Evolutionary conservation across 2,888 invertebrate species (phyloP), one percentile per base, ranked within the genome.

Genomic region (Ephialtes manifestator): DNA sequence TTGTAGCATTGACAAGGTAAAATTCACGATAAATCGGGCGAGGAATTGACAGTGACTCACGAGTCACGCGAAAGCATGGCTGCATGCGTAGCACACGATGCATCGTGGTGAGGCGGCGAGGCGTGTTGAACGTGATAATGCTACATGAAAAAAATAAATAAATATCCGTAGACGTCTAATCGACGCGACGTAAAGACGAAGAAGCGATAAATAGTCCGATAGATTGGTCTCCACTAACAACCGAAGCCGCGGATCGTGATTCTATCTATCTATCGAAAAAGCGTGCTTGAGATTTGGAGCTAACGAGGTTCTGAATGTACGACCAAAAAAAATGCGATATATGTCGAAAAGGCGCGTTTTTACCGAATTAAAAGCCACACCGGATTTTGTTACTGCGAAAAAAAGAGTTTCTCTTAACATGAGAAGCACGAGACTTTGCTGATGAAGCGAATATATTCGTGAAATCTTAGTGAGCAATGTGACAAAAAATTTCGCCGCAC

Each of bases 401-500:
- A 53, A 55, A 20, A 1, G 20, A 2, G 10, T 20, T 20, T 20
- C 2, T 7, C 1, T 8, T 10, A 5, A 28, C 7, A 24, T 24
- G 20, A 20, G 24, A 24, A 24, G 11, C 24, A 15, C 28, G 24
- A 28, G 13, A 1, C 28, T 1, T 4, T 4, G 24, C 13, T 4
- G 10, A 28, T 24, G 2, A 4, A 28, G 28, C 13, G 4, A n/a
- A 13, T 13, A 28, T 13, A 28, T 58, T 58, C 3, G 28, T 15
- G 28, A 81, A 46, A 53, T 53, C 31, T 31, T 48, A 28, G n/a
- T 28, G 67, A 71, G 83, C 89, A 89, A 90, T 89, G 91, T 91
- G 90, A 91, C 91, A 92, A 91, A 92, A 85, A 87, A 60, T 74
- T 65, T 85, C 87, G 91, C 89, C 89, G 90, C 93, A 94, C 95